Evolutionary conservation across 2,888 invertebrate genomes (phyloP).

Genomic region (Tubulanus polymorphus): DNA sequence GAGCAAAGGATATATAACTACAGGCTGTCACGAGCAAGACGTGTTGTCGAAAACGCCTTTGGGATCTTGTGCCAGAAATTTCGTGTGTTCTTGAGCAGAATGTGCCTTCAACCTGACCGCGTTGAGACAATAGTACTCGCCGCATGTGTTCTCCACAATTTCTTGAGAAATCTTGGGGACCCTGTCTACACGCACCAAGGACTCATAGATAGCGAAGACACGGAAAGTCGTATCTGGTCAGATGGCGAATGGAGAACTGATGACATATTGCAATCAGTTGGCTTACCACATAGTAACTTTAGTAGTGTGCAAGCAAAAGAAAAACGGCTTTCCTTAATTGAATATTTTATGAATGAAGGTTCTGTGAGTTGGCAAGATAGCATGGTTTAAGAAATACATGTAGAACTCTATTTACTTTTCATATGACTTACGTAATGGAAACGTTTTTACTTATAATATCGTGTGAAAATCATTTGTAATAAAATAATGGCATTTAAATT

Average conservation of each 20-base stretch:
- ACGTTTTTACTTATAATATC: no score
- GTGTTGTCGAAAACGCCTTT: conserved; percentile 6
- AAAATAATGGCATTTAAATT: no score
- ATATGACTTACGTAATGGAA: no score
- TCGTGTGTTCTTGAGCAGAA: background rate
- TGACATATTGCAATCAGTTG: no score
- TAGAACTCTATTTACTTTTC: no score
- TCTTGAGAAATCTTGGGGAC: background rate
- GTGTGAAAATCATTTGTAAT: no score
- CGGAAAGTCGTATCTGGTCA: background rate
- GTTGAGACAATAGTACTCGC: conserved; percentile 1
- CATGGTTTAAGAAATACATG: no score
- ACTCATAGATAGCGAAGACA: background rate
- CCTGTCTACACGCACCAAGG: background rate
- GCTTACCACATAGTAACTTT: no score
- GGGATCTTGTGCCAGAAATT: conserved; percentile 1
- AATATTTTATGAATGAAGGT: no score
- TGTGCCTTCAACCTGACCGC: background rate
- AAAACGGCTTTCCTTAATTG: no score
- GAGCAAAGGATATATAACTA: background rate
- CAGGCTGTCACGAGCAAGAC: background rate
- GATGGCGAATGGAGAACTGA: background rate
- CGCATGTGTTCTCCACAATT: conserved; percentile 1
- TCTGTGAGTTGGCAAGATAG: no score
- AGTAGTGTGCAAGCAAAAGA: no score